Base-by-base conservation (phyloP, 2,888 invertebrate species). In the Xiphydria camelus region DNA sequence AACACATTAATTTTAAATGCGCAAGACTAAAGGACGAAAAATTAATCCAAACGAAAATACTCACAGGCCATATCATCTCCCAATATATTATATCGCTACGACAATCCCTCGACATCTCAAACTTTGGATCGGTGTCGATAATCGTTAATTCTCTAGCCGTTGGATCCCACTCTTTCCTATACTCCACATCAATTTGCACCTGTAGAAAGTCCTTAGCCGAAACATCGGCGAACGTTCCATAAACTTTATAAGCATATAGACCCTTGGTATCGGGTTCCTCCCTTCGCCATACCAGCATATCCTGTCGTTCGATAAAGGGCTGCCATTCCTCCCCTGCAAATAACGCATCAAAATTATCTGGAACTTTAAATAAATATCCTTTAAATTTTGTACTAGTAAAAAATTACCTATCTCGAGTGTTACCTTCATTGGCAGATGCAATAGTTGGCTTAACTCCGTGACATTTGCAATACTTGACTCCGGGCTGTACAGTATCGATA, bases 31-130 rank as follows among this genome's bases (percentile, higher is more conserved):
- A n/a, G n/a, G n/a, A n/a, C n/a, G n/a, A n/a, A n/a, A n/a, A n/a
- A n/a, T n/a, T n/a, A n/a, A n/a, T n/a, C n/a, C n/a, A n/a, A n/a
- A n/a, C n/a, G n/a, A n/a, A 32, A 23, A 25, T 41, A 78, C 83
- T 79, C 73, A 89, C 89, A 55, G 93, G 93, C 91, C 92, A 93
- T 44, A 86, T 77, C 78, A 91, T 89, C 77, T 92, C 91, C 93
- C 93, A 93, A 62, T 93, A 92, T 45, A 93, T 77, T 25, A 93
- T 78, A 49, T 90, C 86, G 61, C 88, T 87, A 54, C 86, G 73
- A 14, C 59, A 51, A 40, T 55, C 35, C 4, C 21, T n/a, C 2
- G 57, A 83, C 0, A 77, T 70, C 1, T 78, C 64, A 0, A 79
- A 79, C 38, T 74, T 64, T 1, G 83, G 82, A 68, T 85, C 83